A percentile compares a stretch with the other conserved stretches of the same genome.
These are phyloP conservation scores for Stegostoma tigrinum DNA, from an alignment of 2,113 vertebrate genomes.

Conservation along the genomic window DNA sequence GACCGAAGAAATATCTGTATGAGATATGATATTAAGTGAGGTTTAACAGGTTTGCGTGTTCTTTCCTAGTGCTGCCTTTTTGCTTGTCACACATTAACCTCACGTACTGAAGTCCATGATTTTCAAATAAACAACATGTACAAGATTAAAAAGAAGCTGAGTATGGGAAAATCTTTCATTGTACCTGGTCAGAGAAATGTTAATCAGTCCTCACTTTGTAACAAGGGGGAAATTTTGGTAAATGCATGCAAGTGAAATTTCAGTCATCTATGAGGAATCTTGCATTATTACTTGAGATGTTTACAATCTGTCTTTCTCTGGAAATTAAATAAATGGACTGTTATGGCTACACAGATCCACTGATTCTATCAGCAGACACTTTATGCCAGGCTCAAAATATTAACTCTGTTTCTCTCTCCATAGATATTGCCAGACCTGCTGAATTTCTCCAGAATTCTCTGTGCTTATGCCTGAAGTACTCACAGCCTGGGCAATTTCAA, in stretches of 20 bases:
- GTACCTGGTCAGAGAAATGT: slow-evolving; percentile 16
- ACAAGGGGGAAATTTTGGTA: background rate
- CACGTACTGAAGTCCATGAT: background rate
- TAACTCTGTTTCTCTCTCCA: no score
- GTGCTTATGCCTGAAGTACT: background rate
- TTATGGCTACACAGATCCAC: background rate
- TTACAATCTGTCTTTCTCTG: background rate
- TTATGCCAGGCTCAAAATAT: no score
- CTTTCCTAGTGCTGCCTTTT: background rate
- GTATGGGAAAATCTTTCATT: background rate
- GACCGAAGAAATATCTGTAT: no score
- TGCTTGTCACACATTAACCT: slow-evolving; percentile 33
- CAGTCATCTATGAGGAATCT: background rate
- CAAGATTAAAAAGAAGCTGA: slow-evolving; percentile 9
- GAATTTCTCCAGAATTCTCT: no score
- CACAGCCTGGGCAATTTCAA: background rate
- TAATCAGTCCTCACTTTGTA: background rate
- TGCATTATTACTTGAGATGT: background rate
- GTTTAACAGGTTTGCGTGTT: background rate
- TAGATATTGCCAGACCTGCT: no score
- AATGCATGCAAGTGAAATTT: background rate
- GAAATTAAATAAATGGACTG: background rate
- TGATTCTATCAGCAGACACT: background rate
- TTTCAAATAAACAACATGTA: slow-evolving; percentile 28
- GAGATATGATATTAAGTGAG: background rate